A percentile compares a stretch with the other conserved stretches of the same genome.
These are phyloP conservation scores for Cotesia congregata DNA, from an alignment of 2,888 invertebrate species.

Conservation along the genomic window DNA sequence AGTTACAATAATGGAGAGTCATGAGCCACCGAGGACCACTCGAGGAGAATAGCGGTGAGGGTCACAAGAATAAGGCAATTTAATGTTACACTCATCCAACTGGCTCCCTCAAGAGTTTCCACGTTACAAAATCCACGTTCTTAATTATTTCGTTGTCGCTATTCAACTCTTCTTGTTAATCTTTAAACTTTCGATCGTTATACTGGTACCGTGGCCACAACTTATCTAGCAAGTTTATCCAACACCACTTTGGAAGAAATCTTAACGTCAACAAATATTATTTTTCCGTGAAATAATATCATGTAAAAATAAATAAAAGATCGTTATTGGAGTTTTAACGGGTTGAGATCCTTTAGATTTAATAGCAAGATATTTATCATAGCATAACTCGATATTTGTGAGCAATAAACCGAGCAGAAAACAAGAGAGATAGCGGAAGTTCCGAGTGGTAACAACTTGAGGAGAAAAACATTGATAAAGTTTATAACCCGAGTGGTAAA, in stretches of 20 bases:
- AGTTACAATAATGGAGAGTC: conserved; percentile 46
- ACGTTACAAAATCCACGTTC: conserved; percentile 13
- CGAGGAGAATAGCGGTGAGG: conserved; percentile 36
- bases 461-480: conserved; percentile 22
- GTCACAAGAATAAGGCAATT: conserved; percentile 30
- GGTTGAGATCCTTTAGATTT: background rate
- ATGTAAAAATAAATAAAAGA: background rate
- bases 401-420: conserved; percentile 14
- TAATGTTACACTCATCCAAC: conserved; percentile 14
- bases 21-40: conserved; percentile 46
- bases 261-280: no score
- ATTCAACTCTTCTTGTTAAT: background rate
- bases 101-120: background rate
- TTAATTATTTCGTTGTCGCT: conserved; percentile 11
- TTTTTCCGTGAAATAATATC: no score
- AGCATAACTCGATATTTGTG: conserved; percentile 12
- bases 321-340: background rate
- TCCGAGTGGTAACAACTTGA: background rate
- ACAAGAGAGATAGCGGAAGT: conserved; percentile 25
- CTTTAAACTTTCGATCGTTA: conserved; percentile 1
- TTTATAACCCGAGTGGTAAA: conserved; percentile 23
- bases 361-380: background rate
- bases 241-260: no score
- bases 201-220: background rate
- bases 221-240: background rate